phyloP scores from a whole-genome alignment of 2,888 invertebrate species.

The Drosophila acutilabella region DNA sequence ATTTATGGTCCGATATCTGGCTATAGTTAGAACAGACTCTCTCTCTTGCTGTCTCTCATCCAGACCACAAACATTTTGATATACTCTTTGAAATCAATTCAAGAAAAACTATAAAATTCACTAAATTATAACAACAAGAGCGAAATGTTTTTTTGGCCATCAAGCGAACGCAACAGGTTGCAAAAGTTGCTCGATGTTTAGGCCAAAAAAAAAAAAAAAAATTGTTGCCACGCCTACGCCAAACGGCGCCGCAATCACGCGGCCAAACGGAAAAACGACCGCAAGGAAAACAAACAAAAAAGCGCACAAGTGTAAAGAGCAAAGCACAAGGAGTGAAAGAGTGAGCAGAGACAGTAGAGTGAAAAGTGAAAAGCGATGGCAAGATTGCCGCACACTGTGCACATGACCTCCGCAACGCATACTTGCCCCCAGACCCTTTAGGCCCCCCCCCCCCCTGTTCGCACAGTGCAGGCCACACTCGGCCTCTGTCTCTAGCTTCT shows the following conservation, averaged over 20 bases:
- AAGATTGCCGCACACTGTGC: constrained; percentile 34
- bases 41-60: constrained; percentile 20
- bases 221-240: constrained; percentile 12
- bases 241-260: constrained; percentile 47
- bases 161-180: constrained; percentile 69
- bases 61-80: constrained; percentile 68
- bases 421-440: constrained; percentile 23
- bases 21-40: constrained; percentile 14
- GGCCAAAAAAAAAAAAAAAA: constrained; percentile 26
- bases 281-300: constrained; percentile 48
- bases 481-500: constrained; percentile 4
- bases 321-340: background rate
- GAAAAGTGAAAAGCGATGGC: constrained; percentile 9
- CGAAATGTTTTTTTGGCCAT: constrained; percentile 32
- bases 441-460: background rate
- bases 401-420: constrained; percentile 63
- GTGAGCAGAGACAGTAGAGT: background rate
- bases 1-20: constrained; percentile 37
- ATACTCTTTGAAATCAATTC: constrained; percentile 51
- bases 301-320: constrained; percentile 1
- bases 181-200: constrained; percentile 51
- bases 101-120: constrained; percentile 20
- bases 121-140: constrained; percentile 10
- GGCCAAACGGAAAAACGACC: constrained; percentile 43
- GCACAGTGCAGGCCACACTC: background rate